A percentile compares a stretch with the other conserved stretches of the same genome.
Evolutionary conservation across 2,113 vertebrate genomes (phyloP).

Genomic region (Cebidichthys violaceus): DNA sequence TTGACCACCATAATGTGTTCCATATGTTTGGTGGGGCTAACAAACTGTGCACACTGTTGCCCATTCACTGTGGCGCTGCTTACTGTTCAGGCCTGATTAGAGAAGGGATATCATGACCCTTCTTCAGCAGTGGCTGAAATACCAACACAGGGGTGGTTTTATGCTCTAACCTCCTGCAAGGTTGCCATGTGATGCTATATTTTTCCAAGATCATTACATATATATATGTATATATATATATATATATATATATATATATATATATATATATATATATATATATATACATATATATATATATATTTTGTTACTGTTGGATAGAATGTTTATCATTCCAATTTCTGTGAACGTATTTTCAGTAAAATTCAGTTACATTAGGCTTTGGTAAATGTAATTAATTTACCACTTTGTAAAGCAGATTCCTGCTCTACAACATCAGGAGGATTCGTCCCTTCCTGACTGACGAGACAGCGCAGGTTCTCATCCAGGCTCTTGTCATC

Average conservation of each 20-base stretch:
- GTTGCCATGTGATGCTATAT: not conserved
- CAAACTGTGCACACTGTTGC: conserved; percentile 38
- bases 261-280: too few species aligned
- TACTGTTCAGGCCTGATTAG: conserved; percentile 37
- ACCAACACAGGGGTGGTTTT: not conserved
- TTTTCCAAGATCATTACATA: not conserved
- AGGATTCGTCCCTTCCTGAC: too few species aligned
- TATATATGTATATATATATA: not conserved
- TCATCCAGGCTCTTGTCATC: too few species aligned
- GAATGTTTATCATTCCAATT: not conserved
- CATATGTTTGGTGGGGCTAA: conserved; percentile 57
- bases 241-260: too few species aligned
- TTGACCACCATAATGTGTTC: conserved; percentile 67
- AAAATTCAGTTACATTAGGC: not conserved
- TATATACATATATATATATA: too few species aligned
- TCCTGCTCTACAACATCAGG: too few species aligned
- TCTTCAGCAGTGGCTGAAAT: conserved; percentile 27
- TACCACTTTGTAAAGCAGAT: too few species aligned
- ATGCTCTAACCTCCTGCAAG: not conserved
- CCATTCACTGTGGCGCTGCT: conserved; percentile 42
- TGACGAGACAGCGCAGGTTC: too few species aligned
- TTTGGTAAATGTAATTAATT: not conserved
- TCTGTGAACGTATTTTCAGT: not conserved
- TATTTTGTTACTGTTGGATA: not conserved
- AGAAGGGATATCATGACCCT: conserved; percentile 37